Base-by-base conservation (phyloP, 2,888 invertebrate species). In the Dexiosoma caninum region DNA sequence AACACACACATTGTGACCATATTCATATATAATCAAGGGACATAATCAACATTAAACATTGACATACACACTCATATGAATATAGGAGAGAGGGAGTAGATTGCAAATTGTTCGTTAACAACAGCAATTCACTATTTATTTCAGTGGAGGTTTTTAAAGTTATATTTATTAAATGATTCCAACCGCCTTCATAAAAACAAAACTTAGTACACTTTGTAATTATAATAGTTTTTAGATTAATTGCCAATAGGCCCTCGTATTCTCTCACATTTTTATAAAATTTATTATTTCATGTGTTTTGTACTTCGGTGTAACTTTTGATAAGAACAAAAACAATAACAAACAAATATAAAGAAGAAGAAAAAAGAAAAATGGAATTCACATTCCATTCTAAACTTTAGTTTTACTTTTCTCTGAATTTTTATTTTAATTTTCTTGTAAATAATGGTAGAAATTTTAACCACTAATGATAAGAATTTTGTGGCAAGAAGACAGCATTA, bases 381-480 rank as follows among this genome's bases (percentile, higher is more conserved):
- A 44, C 21, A 49, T n/a, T n/a, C n/a, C n/a, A 53, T 72, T 62
- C 35, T 44, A 46, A 55, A 66, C 42, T 75, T 64, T 40, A 30
- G 46, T 66, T 67, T 69, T 23, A 16, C 30, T 57, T 51, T 71
- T 40, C 19, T 44, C 2, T 57, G 12, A n/a, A 42, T 4, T 44
- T 23, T 57, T 55, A 23, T 27, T 32, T 40, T 53, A 2, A 37
- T 42, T 51, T 76, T 76, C 53, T 69, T 76, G 42, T 76, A 40
- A 76, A 42, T 76, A 69, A 40, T 76, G 76, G 76, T 62, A 60
- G 46, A 23, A 53, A 60, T 76, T 76, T 69, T 76, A 42, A 60
- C 60, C 76, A 69, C 42, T 76, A 69, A 32, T 76, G 40, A 76
- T 16, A 76, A 69, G 69, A 60, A 76, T 42, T 51, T 76, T 76